Base-by-base conservation (phyloP, 2,888 invertebrate genomes). In the Tachina lurida region DNA sequence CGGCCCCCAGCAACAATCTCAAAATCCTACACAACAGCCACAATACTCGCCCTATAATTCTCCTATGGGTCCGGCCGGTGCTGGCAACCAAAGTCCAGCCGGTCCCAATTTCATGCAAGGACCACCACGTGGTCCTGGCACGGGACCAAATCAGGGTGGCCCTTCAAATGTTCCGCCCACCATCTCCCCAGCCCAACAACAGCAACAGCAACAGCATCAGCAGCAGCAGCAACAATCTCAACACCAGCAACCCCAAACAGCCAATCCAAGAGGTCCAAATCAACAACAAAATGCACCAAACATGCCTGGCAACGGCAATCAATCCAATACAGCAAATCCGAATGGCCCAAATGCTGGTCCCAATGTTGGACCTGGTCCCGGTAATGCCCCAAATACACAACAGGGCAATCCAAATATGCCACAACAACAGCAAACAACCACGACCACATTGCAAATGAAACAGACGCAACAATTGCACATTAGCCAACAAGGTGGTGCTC, bases 391-490 rank as follows among this genome's bases (percentile, higher is more conserved):
- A 0, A 15, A 63, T 10, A 58, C 86, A n/a, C 87, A 84, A 31
- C 89, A 88, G 65, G 65, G 78, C 17, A 88, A 88, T 71, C 88
- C 88, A 2, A 88, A 88, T 76, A 88, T 89, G 84, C 47, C 83
- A 7, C 89, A 90, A 9, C 91, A 90, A 5, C 89, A 90, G 8
- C 91, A 91, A 80, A 88, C 91, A 67, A 90, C 90, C 49, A 94
- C 94, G 12, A 93, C 95, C 47, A 95, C 95, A 54, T 93, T 97
- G 88, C 97, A 97, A 93, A 97, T 97, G 94, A 96, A 96, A 91
- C 97, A 97, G 92, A 96, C 97, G 78, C 97, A 97, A 92, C 97
- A 97, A 92, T 93, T 97, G 92, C 97, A 97, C 92, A 96, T 98
- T 89, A 95, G 94, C 88, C 97, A 97, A 91, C 96, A 96, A 81